Evolutionary conservation across 2,113 vertebrate species (phyloP).

Genomic region (Pagrus major): DNA sequence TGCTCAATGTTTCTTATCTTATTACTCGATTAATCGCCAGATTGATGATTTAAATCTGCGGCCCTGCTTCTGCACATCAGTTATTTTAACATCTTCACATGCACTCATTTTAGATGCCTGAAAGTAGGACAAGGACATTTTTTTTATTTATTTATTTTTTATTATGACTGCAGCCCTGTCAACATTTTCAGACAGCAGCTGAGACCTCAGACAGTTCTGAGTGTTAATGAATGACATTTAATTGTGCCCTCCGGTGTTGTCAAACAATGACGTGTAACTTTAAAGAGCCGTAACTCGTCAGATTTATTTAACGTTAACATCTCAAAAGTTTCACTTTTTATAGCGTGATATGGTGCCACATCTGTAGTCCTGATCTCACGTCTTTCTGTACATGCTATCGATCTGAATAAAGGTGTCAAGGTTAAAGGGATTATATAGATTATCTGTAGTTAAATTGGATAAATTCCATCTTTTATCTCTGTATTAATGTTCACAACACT

Average conservation of each 20-base stretch:
- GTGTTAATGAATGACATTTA: conserved; percentile 6
- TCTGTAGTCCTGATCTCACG: background rate
- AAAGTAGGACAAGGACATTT: conserved; percentile 10
- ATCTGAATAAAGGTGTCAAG: background rate
- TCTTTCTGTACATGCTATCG: background rate
- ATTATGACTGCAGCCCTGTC: background rate
- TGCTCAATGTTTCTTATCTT: no score
- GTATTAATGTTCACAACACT: background rate
- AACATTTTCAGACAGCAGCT: conserved; percentile 39
- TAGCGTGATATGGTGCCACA: background rate
- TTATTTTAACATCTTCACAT: background rate
- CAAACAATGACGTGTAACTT: background rate
- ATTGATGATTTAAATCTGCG: no score
- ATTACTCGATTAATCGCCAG: no score
- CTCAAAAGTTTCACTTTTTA: background rate
- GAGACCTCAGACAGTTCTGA: conserved; percentile 8
- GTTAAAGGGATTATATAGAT: no score
- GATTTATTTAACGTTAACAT: background rate
- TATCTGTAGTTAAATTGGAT: no score
- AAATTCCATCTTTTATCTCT: background rate
- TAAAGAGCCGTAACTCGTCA: background rate
- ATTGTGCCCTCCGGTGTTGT: conserved; percentile 31
- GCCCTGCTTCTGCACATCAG: no score
- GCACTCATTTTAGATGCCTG: background rate
- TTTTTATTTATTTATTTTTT: conserved; percentile 2